These are phyloP conservation scores for Mamestra brassicae DNA, from an alignment of 2,888 invertebrate genomes.

Conservation along the genomic window DNA sequence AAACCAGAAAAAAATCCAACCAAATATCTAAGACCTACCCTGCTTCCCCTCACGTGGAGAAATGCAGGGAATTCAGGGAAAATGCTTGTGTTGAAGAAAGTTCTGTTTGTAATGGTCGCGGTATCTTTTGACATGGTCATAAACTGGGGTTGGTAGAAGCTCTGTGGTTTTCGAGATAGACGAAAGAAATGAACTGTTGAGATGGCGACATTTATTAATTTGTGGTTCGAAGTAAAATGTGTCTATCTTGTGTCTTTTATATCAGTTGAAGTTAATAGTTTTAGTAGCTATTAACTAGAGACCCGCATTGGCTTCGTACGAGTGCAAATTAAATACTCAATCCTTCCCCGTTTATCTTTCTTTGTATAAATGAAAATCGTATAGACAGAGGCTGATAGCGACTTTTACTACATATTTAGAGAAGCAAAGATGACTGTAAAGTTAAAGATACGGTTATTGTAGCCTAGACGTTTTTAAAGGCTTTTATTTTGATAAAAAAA, in stretches of 20 bases:
- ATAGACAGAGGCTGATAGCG: no score
- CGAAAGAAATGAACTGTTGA: background rate
- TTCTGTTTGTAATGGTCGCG: constrained; percentile 44
- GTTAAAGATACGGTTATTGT: no score
- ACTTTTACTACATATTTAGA: no score
- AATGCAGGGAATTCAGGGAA: background rate
- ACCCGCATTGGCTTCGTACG: no score
- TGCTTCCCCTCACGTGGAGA: background rate
- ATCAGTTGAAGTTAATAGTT: no score
- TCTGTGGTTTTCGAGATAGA: constrained; percentile 3
- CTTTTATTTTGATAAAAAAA: no score
- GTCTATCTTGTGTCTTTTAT: background rate
- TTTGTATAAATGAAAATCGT: no score
- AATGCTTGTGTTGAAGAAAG: constrained; percentile 19
- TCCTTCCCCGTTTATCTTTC: no score
- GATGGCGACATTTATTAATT: background rate
- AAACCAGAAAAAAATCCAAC: constrained; percentile 59
- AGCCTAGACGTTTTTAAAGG: no score
- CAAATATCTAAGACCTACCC: constrained; percentile 48
- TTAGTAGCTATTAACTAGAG: no score
- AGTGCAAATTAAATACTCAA: no score
- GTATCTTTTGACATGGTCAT: constrained; percentile 51
- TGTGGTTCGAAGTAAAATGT: background rate
- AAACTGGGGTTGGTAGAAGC: constrained; percentile 45
- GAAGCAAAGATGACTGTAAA: no score